Evolutionary conservation across 2,888 invertebrate species (phyloP).

Genomic region (Altica lythri): DNA sequence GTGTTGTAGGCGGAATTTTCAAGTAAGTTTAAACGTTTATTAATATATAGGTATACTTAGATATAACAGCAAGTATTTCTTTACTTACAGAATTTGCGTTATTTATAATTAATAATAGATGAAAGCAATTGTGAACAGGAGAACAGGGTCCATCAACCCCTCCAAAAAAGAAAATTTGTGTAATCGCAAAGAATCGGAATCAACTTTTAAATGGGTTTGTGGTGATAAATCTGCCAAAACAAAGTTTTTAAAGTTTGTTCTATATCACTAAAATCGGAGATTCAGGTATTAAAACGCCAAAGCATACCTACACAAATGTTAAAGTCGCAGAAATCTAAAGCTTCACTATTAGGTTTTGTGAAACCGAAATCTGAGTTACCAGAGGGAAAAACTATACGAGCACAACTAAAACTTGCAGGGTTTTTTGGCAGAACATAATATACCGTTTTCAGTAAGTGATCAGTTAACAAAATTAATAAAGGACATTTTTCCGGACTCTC

Average conservation of each 20-base stretch:
- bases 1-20: neutral
- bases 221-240: neutral
- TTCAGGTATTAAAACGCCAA: neutral
- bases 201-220: neutral
- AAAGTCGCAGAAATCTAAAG: neutral
- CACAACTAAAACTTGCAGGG: conserved; percentile 30
- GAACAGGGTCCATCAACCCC: neutral
- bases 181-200: neutral
- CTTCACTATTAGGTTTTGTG: neutral
- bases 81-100: neutral
- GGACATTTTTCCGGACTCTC: conserved; percentile 22
- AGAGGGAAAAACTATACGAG: neutral
- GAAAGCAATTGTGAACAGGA: neutral
- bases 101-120: neutral
- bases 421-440: conserved; percentile 33
- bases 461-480: conserved; percentile 26
- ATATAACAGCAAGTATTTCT: neutral
- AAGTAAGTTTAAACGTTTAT: neutral
- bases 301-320: neutral
- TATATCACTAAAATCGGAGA: neutral
- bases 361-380: neutral
- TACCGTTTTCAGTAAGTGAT: conserved; percentile 28
- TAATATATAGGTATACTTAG: too few species aligned
- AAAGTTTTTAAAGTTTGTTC: neutral
- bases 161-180: neutral